phyloP scores from a whole-genome alignment of 2,113 vertebrate species.

The Passer montanus region DNA sequence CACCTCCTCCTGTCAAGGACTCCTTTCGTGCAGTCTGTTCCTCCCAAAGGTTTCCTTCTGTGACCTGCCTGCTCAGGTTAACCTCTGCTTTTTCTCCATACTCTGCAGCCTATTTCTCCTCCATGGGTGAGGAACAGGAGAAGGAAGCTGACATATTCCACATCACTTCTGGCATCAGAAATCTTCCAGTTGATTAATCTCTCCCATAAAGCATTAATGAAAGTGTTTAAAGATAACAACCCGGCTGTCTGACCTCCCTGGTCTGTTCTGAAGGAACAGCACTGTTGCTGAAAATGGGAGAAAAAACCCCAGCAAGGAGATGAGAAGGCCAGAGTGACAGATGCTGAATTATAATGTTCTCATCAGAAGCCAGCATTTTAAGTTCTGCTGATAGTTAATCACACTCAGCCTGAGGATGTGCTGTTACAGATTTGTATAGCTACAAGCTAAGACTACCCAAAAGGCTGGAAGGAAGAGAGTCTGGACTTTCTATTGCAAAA shows the following conservation, averaged over 20 bases:
- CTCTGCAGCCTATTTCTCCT: background rate
- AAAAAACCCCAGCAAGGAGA: rapidly evolving
- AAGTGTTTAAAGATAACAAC: background rate
- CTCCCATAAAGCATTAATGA: background rate
- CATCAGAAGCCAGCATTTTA: background rate
- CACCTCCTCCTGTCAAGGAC: background rate
- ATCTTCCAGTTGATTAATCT: background rate
- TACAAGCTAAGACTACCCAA: background rate
- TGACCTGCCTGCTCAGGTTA: background rate
- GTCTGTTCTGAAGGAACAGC: background rate
- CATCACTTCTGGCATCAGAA: background rate
- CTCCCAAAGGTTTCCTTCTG: background rate
- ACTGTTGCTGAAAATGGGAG: background rate
- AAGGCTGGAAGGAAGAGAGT: background rate
- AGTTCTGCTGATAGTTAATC: background rate
- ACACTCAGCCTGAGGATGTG: background rate
- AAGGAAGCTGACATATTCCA: background rate
- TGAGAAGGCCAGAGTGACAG: background rate
- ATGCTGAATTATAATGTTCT: background rate
- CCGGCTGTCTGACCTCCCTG: background rate
- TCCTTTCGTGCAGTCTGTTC: background rate
- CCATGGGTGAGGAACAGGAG: background rate
- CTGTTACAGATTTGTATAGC: background rate
- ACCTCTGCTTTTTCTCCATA: background rate
- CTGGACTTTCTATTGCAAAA: background rate